Conservation (phyloP, 2,113 vertebrate genomes). For the Edolisoma coerulescens region DNA sequence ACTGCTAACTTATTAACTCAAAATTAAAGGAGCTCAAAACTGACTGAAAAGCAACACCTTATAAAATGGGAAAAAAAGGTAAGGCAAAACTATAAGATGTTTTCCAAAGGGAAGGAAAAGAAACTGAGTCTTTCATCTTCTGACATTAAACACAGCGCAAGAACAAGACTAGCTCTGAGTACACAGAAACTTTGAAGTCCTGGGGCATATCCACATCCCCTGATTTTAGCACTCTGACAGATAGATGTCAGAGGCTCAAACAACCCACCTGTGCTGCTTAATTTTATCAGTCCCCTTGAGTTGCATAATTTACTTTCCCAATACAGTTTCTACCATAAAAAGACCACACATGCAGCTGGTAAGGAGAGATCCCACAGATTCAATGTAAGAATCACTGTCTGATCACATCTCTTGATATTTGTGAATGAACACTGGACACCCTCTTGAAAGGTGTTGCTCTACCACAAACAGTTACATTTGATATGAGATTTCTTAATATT, state of each 20-base stretch:
- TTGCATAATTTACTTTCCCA: not conserved
- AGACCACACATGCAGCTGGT: not conserved
- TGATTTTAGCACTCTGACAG: not conserved
- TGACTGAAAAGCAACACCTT: not conserved
- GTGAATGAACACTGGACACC: not conserved
- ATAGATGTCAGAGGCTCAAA: not conserved
- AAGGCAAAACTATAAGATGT: not conserved
- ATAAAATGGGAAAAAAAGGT: not conserved
- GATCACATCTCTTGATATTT: not conserved
- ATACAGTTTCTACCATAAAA: not conserved
- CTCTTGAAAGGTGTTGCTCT: not conserved
- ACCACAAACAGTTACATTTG: not conserved
- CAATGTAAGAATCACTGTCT: not conserved
- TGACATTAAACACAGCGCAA: not conserved
- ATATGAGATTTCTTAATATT: not conserved
- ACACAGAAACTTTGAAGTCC: not conserved
- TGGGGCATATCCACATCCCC: not conserved
- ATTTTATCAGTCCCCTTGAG: not conserved
- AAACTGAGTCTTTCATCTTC: not conserved
- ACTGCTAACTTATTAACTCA: not conserved
- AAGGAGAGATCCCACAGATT: not conserved
- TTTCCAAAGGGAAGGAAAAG: not conserved
- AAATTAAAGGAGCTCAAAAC: not conserved
- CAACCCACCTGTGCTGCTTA: not conserved
- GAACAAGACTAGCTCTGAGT: not conserved